Evolutionary conservation across 2,888 invertebrate genomes (phyloP), one percentile per base, ranked within the genome.

Genomic region (Cactoblastis cactorum): DNA sequence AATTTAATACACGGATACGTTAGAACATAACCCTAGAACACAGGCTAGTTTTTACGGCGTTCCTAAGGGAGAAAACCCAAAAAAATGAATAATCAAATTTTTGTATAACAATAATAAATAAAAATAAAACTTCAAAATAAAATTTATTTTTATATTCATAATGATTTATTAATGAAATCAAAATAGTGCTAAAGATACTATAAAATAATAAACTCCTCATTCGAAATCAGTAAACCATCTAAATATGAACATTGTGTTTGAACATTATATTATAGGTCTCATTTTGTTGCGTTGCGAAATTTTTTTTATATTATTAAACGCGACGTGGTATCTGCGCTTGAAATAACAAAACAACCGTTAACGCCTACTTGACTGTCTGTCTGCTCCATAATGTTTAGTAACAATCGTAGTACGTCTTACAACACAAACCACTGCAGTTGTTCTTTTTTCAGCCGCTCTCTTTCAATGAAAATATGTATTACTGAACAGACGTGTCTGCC

Each of bases 381-480:
- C 34, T 35, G 34, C 15, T 14, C 34, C 5, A 11, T 32, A 32
- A 11, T 32, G 14, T 35, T 35, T 35, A 35, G 34, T 35, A 35
- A 35, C 11, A 35, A 2, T 35, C 34, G 34, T 35, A 35, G 34
- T 38, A 18, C 38, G 17, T 22, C 22, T 41, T 41, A 24, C 41
- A 14, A 41, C 24, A 39, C 12, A 22, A 12, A 39, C 19, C 39
- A 39, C 39, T 22, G 6, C 12, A 22, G 12, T 39, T 12, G 39
- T 39, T 39, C 39, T 39, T 39, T 24, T 39, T 39, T 39, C 39
- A 39, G 39, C 6, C 12, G 22, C 22, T 18, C 18, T 19, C 38
- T 22, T 39, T 39, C 22, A 43, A 43, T 43, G 43, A 43, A 32
- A 43, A 43, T 32, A n/a, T n/a, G n/a, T n/a, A 43, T 43, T 43